Evolutionary conservation across 2,888 invertebrate genomes (phyloP).

Genomic region (Dynastes grantii): DNA sequence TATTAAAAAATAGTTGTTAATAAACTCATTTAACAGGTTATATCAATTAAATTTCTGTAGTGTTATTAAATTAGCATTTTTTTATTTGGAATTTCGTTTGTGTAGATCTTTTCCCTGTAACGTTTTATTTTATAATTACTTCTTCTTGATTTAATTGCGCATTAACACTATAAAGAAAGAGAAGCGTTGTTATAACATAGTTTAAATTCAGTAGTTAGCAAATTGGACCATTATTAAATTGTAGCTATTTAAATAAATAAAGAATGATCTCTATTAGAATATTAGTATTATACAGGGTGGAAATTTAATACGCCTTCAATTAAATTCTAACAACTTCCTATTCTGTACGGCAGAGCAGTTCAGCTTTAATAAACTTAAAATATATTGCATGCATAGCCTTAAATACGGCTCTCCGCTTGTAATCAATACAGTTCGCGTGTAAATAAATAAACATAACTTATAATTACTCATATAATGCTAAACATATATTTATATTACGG

Average conservation of each 20-base stretch:
- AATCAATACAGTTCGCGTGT: constrained; percentile 34
- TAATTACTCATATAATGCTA: constrained; percentile 42
- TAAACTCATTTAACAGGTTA: constrained; percentile 34
- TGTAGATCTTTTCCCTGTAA: not conserved
- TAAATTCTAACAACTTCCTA: not conserved
- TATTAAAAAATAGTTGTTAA: not conserved
- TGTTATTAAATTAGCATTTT: constrained; percentile 34
- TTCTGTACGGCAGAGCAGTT: not conserved
- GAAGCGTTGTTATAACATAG: not conserved
- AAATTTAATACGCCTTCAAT: too few relatives aligned
- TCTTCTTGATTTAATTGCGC: constrained; percentile 31
- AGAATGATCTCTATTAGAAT: not conserved
- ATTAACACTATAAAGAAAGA: not conserved
- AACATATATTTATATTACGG: constrained; percentile 43
- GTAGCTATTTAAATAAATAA: not conserved
- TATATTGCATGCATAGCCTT: not conserved
- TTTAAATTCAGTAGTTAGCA: constrained; percentile 30
- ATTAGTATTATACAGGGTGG: too few relatives aligned
- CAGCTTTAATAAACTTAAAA: constrained; percentile 9
- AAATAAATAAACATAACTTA: constrained; percentile 43
- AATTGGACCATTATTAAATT: constrained; percentile 25
- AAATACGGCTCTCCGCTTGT: not conserved
- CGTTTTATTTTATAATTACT: constrained; percentile 34
- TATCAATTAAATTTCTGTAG: constrained; percentile 27
- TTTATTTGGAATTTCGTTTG: constrained; percentile 11